phyloP scores from a whole-genome alignment of 2,888 invertebrate genomes.

The Chrysodeixis includens region DNA sequence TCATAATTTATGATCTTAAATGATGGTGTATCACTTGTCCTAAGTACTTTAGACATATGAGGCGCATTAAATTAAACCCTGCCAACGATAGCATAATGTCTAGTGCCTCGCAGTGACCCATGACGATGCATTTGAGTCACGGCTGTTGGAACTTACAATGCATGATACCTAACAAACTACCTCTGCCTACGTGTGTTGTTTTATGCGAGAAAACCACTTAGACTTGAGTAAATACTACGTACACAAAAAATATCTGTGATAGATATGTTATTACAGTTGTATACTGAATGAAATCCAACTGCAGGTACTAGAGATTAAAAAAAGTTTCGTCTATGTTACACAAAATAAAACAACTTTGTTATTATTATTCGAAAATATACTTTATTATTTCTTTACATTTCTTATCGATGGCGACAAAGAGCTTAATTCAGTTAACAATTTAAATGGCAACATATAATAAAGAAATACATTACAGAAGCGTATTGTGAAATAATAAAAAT shows the following conservation, averaged over 20 bases:
- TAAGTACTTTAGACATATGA: neutral
- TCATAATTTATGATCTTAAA: no score
- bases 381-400: slow-evolving; percentile 55
- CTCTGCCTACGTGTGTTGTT: slow-evolving; percentile 22
- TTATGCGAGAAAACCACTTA: slow-evolving; percentile 35
- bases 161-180: slow-evolving; percentile 36
- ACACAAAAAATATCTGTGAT: neutral
- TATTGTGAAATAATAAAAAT: slow-evolving; percentile 57
- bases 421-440: slow-evolving; percentile 37
- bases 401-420: slow-evolving; percentile 23
- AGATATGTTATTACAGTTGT: no score
- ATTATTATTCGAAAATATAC: slow-evolving; percentile 34
- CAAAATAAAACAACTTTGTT: slow-evolving; percentile 14
- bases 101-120: slow-evolving; percentile 72
- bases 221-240: neutral
- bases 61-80: slow-evolving; percentile 32
- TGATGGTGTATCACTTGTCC: neutral
- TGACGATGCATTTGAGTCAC: slow-evolving; percentile 74
- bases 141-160: slow-evolving; percentile 60
- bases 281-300: no score
- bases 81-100: slow-evolving; percentile 52
- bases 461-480: slow-evolving; percentile 61
- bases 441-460: slow-evolving; percentile 47
- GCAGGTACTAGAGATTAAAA: no score
- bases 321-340: neutral